A percentile compares a stretch with the other conserved stretches of the same genome.
Evolutionary conservation across 2,888 invertebrate genomes (phyloP).

Genomic region (Vandiemenella viatica): DNA sequence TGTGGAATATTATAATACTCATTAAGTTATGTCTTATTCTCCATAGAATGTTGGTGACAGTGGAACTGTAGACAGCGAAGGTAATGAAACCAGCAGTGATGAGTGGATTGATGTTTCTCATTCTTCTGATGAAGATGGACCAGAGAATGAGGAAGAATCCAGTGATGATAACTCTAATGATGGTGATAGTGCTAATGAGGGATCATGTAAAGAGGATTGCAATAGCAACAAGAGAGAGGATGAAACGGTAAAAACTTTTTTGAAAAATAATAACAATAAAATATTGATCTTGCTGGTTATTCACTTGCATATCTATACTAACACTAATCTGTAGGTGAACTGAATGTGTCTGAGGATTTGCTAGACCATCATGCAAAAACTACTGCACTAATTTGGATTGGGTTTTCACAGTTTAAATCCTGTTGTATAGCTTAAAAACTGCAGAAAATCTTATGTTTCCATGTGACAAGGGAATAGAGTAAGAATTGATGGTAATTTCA

Average conservation of each 20-base stretch:
- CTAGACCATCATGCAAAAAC: too few species aligned
- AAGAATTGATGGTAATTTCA: too few species aligned
- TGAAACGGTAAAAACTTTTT: constrained; percentile 27
- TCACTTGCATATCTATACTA: too few species aligned
- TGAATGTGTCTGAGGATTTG: too few species aligned
- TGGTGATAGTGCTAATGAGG: constrained; percentile 19
- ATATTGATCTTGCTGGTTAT: too few species aligned
- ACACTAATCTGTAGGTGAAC: too few species aligned
- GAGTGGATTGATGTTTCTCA: constrained; percentile 36
- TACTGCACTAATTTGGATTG: too few species aligned
- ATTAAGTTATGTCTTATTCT: neutral
- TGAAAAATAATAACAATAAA: constrained; percentile 23
- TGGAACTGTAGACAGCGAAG: constrained; percentile 15
- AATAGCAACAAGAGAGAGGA: constrained; percentile 23
- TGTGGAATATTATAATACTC: too few species aligned
- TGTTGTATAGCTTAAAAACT: too few species aligned
- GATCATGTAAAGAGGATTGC: constrained; percentile 17
- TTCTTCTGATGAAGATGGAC: constrained; percentile 21
- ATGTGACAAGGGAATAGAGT: too few species aligned
- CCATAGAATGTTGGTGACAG: constrained; percentile 20
- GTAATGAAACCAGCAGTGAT: constrained; percentile 23
- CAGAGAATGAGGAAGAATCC: constrained; percentile 16
- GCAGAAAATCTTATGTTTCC: too few species aligned
- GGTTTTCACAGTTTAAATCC: too few species aligned
- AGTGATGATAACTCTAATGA: constrained; percentile 21